Base-by-base conservation (phyloP, 2,113 vertebrate genomes). In the Psettodes erumei region DNA sequence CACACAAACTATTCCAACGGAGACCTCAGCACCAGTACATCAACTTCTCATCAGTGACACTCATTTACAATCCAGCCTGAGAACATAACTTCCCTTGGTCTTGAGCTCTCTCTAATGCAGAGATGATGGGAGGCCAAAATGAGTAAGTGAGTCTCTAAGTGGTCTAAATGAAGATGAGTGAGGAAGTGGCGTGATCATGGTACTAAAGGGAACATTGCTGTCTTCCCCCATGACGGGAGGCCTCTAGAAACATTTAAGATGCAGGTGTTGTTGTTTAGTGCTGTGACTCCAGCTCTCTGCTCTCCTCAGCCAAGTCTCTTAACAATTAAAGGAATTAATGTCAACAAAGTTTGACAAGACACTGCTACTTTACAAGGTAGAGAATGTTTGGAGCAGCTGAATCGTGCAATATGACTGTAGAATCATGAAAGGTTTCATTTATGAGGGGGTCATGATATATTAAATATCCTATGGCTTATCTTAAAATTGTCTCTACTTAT, bases 161-260 rank as follows among this genome's bases (percentile, higher is more conserved):
- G 78, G 53, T 91, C 72, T 83, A 93, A 94, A 93, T 89, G 86
- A 93, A 91, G 93, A 94, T 94, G 92, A 93, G 91, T 90, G 84
- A 75, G 80, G 82, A 85, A 75, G 53, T 37, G 42, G 54, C 23
- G 54, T 74, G 75, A 54, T 66, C 4, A 12, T 8, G 25, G 78
- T 86, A 87, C 88, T 83, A 78, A 84, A 79, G 90, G 88, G 92
- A 92, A 48, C 7, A 13, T 78, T 35, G 35, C 54, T 51, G 75
- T 68, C 75, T 37, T 61, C 56, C 40, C 47, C 59, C 48, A 48
- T 61, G 72, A 79, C 21, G 53, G 69, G 71, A 69, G 79, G 74
- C 59, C 75, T 86, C 84, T 86, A 76, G 90, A 87, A 86, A 87
- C 78, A 70, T 84, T 73, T 71, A 40, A 64, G 69, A 79, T 79